Evolutionary conservation across 2,113 vertebrate genomes (phyloP), one percentile per base, ranked within the genome.

Genomic region (Progne subis): DNA sequence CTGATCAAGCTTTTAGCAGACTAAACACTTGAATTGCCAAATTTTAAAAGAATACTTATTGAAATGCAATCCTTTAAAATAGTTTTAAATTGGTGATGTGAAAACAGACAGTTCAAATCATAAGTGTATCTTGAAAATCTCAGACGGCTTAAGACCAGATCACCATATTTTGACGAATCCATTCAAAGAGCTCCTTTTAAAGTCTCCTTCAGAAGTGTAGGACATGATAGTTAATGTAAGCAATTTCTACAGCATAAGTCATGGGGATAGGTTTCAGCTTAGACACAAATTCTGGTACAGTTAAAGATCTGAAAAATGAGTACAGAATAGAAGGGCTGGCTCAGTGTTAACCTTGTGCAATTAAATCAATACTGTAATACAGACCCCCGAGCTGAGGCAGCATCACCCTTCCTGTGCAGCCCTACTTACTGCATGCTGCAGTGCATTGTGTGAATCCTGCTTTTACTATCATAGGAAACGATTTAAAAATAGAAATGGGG

Each of bases 281-380:
- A 94, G 59, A 53, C 39, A 39, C 50, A 74, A 75, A 52, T 88
- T 49, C 60, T 94, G 52, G 32, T 86, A 19, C 44, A 64, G 49
- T 78, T 93, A 88, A 96, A 96, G 82, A 93, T 81, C 90, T 83
- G 93, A 92, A 96, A 97, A 88, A 57, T 34, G 68, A 93, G 92
- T 28, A 78, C 23, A 64, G 75, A 86, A 43, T 11, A 68, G 79
- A 94, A 95, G 20, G 53, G 64, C 71, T 97, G 85, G 79, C 88
- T 96, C 82, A 83, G 67, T 81, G 72, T 86, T 93, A 90, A 95
- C 92, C 80, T 96, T 97, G 75, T 44, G 41, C 72, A 61, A 39
- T 81, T 86, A 41, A 90, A 97, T 96, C 93, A 92, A 94, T 95
- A 96, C 19, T 67, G 87, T 93, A 96, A 97, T 92, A 96, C 32